phyloP scores from a whole-genome alignment of 2,888 invertebrate genomes.

The Aspidiotus rigidus region DNA sequence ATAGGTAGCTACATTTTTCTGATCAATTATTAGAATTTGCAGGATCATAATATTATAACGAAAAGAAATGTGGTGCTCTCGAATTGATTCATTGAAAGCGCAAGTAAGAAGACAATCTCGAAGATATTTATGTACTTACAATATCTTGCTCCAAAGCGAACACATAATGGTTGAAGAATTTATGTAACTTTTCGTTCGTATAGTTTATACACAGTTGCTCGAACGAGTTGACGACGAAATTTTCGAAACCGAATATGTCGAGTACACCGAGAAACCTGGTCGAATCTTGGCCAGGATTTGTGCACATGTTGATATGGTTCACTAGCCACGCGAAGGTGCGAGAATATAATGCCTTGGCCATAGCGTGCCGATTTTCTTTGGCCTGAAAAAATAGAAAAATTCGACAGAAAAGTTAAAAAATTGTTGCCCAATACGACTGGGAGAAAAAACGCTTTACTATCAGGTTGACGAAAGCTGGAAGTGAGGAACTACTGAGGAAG shows the following conservation, averaged over 20 bases:
- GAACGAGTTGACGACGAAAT: constrained; percentile 80
- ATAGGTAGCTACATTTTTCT: too few relatives aligned
- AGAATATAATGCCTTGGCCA: constrained; percentile 85
- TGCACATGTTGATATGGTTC: constrained; percentile 82
- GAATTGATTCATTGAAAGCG: not conserved
- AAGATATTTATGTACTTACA: constrained; percentile 52
- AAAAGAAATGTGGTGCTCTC: too few relatives aligned
- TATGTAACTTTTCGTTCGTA: constrained; percentile 87
- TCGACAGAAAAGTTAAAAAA: not conserved
- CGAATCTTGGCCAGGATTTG: constrained; percentile 76
- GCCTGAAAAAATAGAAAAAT: constrained; percentile 49
- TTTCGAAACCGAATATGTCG: constrained; percentile 91
- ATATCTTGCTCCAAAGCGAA: constrained; percentile 89
- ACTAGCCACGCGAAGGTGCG: constrained; percentile 87
- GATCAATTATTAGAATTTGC: too few relatives aligned
- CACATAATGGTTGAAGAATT: constrained; percentile 94
- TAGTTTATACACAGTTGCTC: constrained; percentile 91
- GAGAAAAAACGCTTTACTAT: too few relatives aligned
- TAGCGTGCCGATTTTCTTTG: constrained; percentile 81
- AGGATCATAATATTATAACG: too few relatives aligned
- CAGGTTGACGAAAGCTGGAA: too few relatives aligned
- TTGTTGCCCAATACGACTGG: too few relatives aligned
- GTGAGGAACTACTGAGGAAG: too few relatives aligned
- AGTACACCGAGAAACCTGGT: constrained; percentile 73
- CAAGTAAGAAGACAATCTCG: not conserved